These are phyloP conservation scores for Galaxias olidus DNA, from an alignment of 2,797 vertebrate species.

Conservation along the genomic window DNA sequence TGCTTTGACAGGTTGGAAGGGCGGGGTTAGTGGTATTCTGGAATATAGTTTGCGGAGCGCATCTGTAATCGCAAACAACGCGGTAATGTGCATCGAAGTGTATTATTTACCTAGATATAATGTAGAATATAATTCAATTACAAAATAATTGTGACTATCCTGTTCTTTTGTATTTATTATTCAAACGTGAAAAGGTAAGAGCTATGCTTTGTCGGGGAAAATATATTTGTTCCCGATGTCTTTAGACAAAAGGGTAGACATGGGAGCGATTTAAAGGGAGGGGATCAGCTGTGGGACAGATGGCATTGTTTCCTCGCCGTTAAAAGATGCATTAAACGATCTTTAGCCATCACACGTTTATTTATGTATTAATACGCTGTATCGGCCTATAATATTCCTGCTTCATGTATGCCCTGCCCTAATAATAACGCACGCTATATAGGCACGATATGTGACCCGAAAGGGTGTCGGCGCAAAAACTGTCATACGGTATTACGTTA, in stretches of 20 bases:
- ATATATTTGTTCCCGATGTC: conserved; percentile 25
- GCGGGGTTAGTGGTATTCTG: conserved; percentile 62
- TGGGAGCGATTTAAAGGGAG: conserved; percentile 76
- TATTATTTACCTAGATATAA: conserved; percentile 11
- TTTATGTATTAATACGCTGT: not conserved
- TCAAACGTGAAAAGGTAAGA: conserved; percentile 55
- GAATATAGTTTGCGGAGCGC: conserved; percentile 60
- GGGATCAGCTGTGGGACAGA: conserved; percentile 61
- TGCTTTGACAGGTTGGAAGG: conserved; percentile 46
- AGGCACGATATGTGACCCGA: not conserved
- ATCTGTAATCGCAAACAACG: conserved; percentile 58
- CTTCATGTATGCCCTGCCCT: not conserved
- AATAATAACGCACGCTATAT: not conserved
- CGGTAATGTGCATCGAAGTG: conserved; percentile 15
- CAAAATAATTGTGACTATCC: not conserved
- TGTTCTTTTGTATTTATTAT: not conserved
- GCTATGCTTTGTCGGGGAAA: not conserved
- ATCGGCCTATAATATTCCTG: not conserved
- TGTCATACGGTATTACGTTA: not conserved
- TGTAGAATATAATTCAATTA: conserved; percentile 3
- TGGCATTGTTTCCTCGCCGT: conserved; percentile 30
- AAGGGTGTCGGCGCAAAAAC: conserved; percentile 25
- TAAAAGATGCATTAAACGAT: not conserved
- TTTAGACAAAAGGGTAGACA: conserved; percentile 68
- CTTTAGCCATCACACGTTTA: not conserved